Base-by-base conservation (phyloP, 2,113 vertebrate genomes). In the Spea multiplicata region DNA sequence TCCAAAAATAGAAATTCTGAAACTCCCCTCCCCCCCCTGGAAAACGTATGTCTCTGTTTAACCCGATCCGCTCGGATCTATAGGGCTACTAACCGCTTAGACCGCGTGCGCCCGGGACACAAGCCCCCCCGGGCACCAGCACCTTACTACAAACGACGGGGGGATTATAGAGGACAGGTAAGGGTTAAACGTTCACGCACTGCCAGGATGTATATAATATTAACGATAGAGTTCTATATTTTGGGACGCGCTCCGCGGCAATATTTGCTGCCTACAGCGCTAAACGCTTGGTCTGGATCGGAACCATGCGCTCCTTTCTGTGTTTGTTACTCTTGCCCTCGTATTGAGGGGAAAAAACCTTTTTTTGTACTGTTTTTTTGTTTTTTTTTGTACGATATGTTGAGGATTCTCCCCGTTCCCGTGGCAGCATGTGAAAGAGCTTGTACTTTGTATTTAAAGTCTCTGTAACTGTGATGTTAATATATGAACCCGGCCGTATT, bases 401-500 rank as follows among this genome's bases (percentile, higher is more conserved):
- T 69, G n/a, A 14, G 46, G 57, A 61, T 30, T 55, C n/a, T n/a
- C n/a, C n/a, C n/a, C n/a, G 67, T 70, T 70, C 17, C 5, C 12
- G 7, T 46, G 9, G 8, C 5, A 50, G 67, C 67, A 70, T 50
- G 47, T 50, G 46, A 70, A 50, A 50, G 6, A 70, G 3, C 4
- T 5, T 16, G 3, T 46, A 44, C 30, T 30, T 30, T 70, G 46
- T 16, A 13, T 78, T 47, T 48, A 52, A 64, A 49, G 46, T 46
- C 17, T 69, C 53, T 66, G 14, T 66, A 64, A 72, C 69, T 79
- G 66, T 77, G 76, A 72, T 45, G 66, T 48, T 57, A 65, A 73
- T 73, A 79, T 73, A 48, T 48, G 47, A 44, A 12, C 61, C 44
- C 47, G 71, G 50, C 70, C 66, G 76, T 73, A 79, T 79, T 79